Percentiles rank a stretch among this genome's conserved stretches.
These are phyloP conservation scores for Laterallus jamaicensis DNA, from an alignment of 2,113 vertebrate genomes.

Conservation along the genomic window DNA sequence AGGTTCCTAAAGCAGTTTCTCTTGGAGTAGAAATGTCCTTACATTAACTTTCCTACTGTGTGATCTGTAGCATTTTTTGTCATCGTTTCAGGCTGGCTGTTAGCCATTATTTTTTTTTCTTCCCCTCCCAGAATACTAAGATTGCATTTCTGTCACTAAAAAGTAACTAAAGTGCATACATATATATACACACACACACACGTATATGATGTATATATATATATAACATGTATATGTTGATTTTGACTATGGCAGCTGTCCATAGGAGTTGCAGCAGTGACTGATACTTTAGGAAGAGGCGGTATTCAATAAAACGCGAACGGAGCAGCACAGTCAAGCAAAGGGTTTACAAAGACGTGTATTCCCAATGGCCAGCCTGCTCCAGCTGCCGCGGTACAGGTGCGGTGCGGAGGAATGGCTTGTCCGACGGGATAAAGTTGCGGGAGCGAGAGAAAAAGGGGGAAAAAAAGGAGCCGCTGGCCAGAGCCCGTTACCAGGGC, in stretches of 20 bases:
- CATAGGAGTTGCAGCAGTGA: neutral
- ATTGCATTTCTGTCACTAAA: neutral
- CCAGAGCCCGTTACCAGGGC: neutral
- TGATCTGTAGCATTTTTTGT: neutral
- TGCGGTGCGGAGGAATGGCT: neutral
- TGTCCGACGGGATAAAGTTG: neutral
- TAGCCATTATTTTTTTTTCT: neutral
- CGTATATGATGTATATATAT: too few species aligned
- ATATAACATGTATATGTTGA: too few species aligned
- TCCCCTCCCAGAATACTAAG: neutral
- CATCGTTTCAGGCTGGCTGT: neutral
- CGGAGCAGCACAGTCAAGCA: neutral
- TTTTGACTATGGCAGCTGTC: neutral
- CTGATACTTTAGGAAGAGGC: neutral
- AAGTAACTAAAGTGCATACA: neutral
- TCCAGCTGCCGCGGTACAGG: fast-evolving
- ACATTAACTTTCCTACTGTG: neutral
- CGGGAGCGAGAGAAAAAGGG: fast-evolving
- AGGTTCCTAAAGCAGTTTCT: neutral
- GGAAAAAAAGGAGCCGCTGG: neutral
- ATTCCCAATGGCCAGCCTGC: neutral
- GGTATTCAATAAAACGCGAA: neutral
- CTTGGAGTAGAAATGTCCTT: neutral
- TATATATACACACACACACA: neutral
- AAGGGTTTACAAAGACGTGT: neutral